Evolutionary conservation across 2,113 vertebrate species (phyloP), one percentile per base, ranked within the genome.

Genomic region (Petaurus breviceps): DNA sequence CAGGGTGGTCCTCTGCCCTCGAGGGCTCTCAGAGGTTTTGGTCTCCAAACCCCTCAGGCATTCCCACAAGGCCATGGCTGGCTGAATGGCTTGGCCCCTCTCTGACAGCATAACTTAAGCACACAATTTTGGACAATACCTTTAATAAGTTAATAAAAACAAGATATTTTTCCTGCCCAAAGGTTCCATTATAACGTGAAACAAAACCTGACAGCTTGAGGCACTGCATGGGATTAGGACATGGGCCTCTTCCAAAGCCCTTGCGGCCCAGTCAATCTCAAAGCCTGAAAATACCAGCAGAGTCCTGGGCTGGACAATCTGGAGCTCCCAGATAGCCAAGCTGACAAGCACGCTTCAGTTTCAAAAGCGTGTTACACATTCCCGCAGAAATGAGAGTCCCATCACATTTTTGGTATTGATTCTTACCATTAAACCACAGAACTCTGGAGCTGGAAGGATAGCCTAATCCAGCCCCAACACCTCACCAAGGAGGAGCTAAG

Each of bases 131-230:
- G 37, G 26, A 2, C 51, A 94, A 97, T 22, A 95, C 51, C 91
- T 96, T 95, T 84, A 93, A 91, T 90, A 94, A 95, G 68, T 92
- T 89, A 93, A 55, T 92, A 93, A 51, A 94, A 28, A 92, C 37
- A 94, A 89, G 91, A 91, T 37, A 51, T 25, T 94, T n/a, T 51
- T 94, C 50, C 68, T 93, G 51, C 53, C 77, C 91, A 89, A 92
- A 92, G 92, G 53, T 5, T 95, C 93, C 93, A 93, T 19, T 89
- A 92, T 8, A 93, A 25, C 31, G 37, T 68, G 31, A 68, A 68
- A 37, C 61, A 37, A 68, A 68, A 37, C 0, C 95, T 49, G 95
- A 94, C 61, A 95, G 51, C 51, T 0, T 51, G 51, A 95, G 54
- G 94, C 26, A 90, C 31, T 89, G 14, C n/a, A 91, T 57, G 90